phyloP scores from a whole-genome alignment of 1,140 invertebrate species.

The Chelonus insularis region DNA sequence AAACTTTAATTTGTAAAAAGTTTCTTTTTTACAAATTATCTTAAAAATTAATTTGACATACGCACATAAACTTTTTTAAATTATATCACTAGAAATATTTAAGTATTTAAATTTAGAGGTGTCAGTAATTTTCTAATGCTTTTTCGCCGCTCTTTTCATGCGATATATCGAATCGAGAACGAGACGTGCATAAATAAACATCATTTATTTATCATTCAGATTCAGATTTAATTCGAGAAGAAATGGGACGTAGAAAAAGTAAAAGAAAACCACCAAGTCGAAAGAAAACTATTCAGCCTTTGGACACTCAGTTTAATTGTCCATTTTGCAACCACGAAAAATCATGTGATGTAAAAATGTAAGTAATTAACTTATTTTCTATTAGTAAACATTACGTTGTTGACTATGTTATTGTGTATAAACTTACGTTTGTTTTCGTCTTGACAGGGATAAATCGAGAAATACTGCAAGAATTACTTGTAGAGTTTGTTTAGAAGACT shows the following conservation, averaged over 20 bases:
- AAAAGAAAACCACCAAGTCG: constrained; percentile 96
- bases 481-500: constrained; percentile 94
- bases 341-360: constrained; percentile 99
- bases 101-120: too few relatives aligned
- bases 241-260: constrained; percentile 95
- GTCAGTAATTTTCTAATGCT: too few relatives aligned
- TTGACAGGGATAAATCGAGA: constrained; percentile 86
- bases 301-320: constrained; percentile 97
- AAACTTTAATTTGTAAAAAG: too few relatives aligned
- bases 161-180: too few relatives aligned
- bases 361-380: constrained; percentile 52
- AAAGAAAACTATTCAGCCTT: constrained; percentile 88
- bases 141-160: too few relatives aligned
- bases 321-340: constrained; percentile 99
- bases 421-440: constrained; percentile 29
- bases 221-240: neutral
- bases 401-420: neutral
- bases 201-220: neutral
- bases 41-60: too few relatives aligned
- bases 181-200: neutral
- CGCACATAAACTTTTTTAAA: too few relatives aligned
- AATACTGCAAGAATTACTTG: constrained; percentile 94
- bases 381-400: neutral
- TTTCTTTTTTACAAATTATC: too few relatives aligned
- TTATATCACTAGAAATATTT: too few relatives aligned